Conservation (phyloP, 2,888 invertebrate genomes). For the Drosophila anceps region DNA sequence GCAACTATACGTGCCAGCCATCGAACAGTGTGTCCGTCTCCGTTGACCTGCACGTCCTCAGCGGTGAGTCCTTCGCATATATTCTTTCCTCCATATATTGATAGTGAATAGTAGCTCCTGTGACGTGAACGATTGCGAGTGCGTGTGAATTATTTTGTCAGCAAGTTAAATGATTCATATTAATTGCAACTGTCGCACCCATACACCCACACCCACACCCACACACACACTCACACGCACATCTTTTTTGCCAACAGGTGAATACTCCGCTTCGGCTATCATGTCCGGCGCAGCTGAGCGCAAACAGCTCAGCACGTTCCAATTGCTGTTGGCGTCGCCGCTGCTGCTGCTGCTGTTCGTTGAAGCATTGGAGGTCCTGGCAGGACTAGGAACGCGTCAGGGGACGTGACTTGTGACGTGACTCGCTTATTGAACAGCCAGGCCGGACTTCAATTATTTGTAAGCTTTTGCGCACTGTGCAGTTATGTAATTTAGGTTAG, state of each 20-base stretch:
- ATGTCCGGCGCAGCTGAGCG: conserved; percentile 80
- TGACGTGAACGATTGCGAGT: conserved; percentile 35
- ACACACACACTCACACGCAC: not conserved
- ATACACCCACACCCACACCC: conserved; percentile 13
- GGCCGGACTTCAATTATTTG: conserved; percentile 75
- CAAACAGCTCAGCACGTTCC: conserved; percentile 55
- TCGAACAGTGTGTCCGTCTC: conserved; percentile 96
- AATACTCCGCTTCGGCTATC: conserved; percentile 85
- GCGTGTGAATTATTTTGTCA: conserved; percentile 67
- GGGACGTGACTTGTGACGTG: conserved; percentile 82
- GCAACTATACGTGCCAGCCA: conserved; percentile 97
- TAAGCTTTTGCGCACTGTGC: conserved; percentile 77
- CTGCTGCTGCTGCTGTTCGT: conserved; percentile 1
- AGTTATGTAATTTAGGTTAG: conserved; percentile 80
- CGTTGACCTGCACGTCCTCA: conserved; percentile 95
- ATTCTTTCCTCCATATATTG: not conserved
- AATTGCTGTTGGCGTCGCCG: conserved; percentile 44
- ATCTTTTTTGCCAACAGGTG: conserved; percentile 77
- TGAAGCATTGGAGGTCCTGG: conserved; percentile 2
- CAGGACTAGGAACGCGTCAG: conserved; percentile 21
- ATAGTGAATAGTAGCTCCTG: not conserved
- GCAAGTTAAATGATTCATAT: conserved; percentile 76
- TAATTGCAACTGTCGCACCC: conserved; percentile 71
- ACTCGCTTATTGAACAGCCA: conserved; percentile 69
- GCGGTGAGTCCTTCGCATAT: conserved; percentile 88